phyloP scores from a whole-genome alignment of 2,888 invertebrate genomes.

The Sphaerophoria taeniata region DNA sequence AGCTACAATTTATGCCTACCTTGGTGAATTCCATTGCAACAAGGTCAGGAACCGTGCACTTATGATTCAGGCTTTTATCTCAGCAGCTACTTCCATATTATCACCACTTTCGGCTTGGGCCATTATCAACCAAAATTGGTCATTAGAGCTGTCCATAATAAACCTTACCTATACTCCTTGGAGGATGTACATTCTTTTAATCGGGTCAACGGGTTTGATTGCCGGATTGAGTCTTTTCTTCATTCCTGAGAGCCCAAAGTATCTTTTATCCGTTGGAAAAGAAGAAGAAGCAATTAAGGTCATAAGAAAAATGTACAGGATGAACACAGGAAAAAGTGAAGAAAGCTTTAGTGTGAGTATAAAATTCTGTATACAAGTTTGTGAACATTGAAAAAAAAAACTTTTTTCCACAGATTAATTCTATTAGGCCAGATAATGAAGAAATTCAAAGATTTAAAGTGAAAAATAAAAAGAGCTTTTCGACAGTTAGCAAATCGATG shows the following conservation, averaged over 20 bases:
- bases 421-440: constrained; percentile 13
- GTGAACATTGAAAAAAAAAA: neutral
- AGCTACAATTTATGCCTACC: constrained; percentile 83
- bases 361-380: neutral
- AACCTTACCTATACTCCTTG: constrained; percentile 79
- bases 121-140: constrained; percentile 79
- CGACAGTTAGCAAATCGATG: constrained; percentile 75
- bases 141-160: constrained; percentile 76
- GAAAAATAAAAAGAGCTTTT: constrained; percentile 38
- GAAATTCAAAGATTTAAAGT: constrained; percentile 9
- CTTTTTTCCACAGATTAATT: constrained; percentile 21
- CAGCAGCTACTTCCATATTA: constrained; percentile 77
- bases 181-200: constrained; percentile 79
- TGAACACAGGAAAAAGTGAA: constrained; percentile 75
- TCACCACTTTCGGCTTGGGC: constrained; percentile 79
- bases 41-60: constrained; percentile 82
- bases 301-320: constrained; percentile 76
- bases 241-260: constrained; percentile 82
- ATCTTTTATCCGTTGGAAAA: constrained; percentile 76
- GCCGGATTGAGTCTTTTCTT: constrained; percentile 76
- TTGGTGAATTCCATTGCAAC: constrained; percentile 84
- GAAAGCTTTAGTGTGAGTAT: constrained; percentile 64
- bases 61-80: constrained; percentile 78
- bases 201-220: constrained; percentile 78
- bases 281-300: constrained; percentile 77